Conservation (phyloP, 2,797 vertebrate species). For the Gastrophryne carolinensis region DNA sequence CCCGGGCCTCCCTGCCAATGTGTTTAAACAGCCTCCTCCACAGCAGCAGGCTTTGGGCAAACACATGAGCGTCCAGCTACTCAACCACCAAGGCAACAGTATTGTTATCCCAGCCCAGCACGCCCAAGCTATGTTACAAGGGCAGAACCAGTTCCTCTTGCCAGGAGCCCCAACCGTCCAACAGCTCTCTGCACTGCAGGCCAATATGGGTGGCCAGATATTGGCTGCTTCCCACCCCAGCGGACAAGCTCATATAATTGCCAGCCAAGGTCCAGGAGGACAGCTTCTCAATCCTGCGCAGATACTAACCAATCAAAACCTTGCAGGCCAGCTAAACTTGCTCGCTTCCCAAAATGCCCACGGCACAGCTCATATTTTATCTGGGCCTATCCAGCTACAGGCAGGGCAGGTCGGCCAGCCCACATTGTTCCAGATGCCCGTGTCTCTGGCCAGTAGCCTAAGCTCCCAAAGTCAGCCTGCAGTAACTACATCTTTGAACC, state of each 20-base stretch:
- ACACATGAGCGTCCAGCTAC: slow-evolving; percentile 86
- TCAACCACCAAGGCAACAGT: slow-evolving; percentile 91
- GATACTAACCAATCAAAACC: slow-evolving; percentile 84
- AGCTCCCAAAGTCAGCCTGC: slow-evolving; percentile 79
- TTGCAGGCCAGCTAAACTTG: slow-evolving; percentile 77
- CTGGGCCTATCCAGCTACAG: slow-evolving; percentile 85
- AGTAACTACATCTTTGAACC: slow-evolving; percentile 65
- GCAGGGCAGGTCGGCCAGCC: slow-evolving; percentile 85
- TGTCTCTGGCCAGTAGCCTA: slow-evolving; percentile 76
- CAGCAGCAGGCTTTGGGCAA: slow-evolving; percentile 70
- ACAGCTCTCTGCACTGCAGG: slow-evolving; percentile 73
- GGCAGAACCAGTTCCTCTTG: slow-evolving; percentile 92
- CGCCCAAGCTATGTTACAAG: slow-evolving; percentile 80
- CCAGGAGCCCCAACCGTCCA: slow-evolving; percentile 66
- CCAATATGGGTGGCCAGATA: slow-evolving; percentile 81
- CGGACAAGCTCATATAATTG: slow-evolving; percentile 77
- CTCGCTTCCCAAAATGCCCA: slow-evolving; percentile 84
- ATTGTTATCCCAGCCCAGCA: slow-evolving; percentile 87
- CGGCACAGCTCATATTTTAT: slow-evolving; percentile 87
- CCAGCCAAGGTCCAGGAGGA: slow-evolving; percentile 81
- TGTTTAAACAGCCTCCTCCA: slow-evolving; percentile 81
- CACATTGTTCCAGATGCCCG: slow-evolving; percentile 92
- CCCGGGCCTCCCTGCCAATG: slow-evolving; percentile 61
- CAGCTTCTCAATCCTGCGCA: slow-evolving; percentile 83
- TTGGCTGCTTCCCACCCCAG: slow-evolving; percentile 77